These are phyloP conservation scores for Tillus elongatus DNA, from an alignment of 2,888 invertebrate genomes.

Conservation along the genomic window DNA sequence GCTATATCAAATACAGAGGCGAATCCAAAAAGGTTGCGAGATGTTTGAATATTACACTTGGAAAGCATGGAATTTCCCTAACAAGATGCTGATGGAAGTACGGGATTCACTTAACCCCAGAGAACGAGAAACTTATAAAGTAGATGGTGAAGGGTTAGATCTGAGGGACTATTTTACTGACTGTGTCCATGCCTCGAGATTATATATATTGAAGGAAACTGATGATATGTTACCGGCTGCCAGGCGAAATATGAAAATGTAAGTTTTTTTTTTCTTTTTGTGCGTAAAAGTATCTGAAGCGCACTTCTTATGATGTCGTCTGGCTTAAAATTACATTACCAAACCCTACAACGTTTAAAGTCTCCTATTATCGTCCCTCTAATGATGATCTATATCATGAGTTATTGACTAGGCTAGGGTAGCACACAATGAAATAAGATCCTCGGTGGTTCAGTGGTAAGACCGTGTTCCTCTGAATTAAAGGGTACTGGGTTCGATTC, in stretches of 20 bases:
- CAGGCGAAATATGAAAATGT: slow-evolving; percentile 67
- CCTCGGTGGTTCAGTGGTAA: too few species aligned
- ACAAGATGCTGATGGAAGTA: slow-evolving; percentile 52
- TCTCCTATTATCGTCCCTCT: too few species aligned
- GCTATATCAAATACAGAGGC: slow-evolving; percentile 69
- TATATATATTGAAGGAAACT: slow-evolving; percentile 69
- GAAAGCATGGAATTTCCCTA: slow-evolving; percentile 81
- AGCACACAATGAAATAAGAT: too few species aligned
- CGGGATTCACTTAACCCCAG: slow-evolving; percentile 52
- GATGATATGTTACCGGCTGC: slow-evolving; percentile 72
- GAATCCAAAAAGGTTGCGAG: slow-evolving; percentile 76
- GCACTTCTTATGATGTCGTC: too few species aligned
- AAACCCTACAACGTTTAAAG: too few species aligned
- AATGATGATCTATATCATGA: too few species aligned
- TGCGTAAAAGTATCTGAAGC: too few species aligned
- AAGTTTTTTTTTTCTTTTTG: too few species aligned
- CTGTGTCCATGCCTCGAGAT: slow-evolving; percentile 68
- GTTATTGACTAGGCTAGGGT: too few species aligned
- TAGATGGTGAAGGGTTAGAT: slow-evolving; percentile 63
- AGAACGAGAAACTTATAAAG: slow-evolving; percentile 57
- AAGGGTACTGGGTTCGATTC: too few species aligned
- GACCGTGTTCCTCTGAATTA: too few species aligned
- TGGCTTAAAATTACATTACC: too few species aligned
- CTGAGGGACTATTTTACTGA: slow-evolving; percentile 71
- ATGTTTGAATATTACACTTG: slow-evolving; percentile 87